These are phyloP conservation scores for Ips nitidus DNA, from an alignment of 1,140 invertebrate genomes.

Conservation along the genomic window DNA sequence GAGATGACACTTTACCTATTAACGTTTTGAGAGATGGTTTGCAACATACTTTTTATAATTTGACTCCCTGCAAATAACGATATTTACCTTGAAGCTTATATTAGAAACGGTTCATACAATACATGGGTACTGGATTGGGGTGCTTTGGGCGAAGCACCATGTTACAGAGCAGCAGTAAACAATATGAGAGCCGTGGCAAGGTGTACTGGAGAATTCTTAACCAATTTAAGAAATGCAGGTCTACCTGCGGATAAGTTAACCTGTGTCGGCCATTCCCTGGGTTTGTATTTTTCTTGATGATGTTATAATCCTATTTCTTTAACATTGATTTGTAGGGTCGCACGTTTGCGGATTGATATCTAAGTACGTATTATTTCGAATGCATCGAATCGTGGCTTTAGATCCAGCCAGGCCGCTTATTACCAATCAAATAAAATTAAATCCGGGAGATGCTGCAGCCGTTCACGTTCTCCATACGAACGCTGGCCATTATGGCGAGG, in stretches of 20 bases:
- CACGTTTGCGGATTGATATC: conserved; percentile 74
- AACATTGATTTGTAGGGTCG: conserved; percentile 49
- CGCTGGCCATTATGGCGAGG: conserved; percentile 72
- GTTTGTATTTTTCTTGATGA: conserved; percentile 42
- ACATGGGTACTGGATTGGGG: conserved; percentile 77
- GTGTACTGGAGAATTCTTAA: conserved; percentile 64
- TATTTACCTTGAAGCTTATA: conserved; percentile 58
- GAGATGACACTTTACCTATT: conserved; percentile 67
- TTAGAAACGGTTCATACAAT: conserved; percentile 71
- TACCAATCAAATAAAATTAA: conserved; percentile 62
- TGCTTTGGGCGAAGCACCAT: conserved; percentile 64
- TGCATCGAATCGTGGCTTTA: conserved; percentile 67
- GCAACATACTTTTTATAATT: conserved; percentile 4
- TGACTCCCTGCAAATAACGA: neutral
- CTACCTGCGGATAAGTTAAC: conserved; percentile 62
- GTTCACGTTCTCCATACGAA: conserved; percentile 77
- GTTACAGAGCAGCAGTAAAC: conserved; percentile 68
- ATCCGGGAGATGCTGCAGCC: conserved; percentile 68
- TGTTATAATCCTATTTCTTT: neutral
- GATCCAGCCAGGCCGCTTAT: conserved; percentile 74
- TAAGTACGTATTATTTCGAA: conserved; percentile 63
- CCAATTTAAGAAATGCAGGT: conserved; percentile 61
- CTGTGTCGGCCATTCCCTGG: conserved; percentile 75
- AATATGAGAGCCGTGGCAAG: conserved; percentile 69
- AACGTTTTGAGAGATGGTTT: conserved; percentile 65